A percentile compares a stretch with the other conserved stretches of the same genome.
Conservation (phyloP, 2,888 invertebrate species). For the Ctenicera cuprea region DNA sequence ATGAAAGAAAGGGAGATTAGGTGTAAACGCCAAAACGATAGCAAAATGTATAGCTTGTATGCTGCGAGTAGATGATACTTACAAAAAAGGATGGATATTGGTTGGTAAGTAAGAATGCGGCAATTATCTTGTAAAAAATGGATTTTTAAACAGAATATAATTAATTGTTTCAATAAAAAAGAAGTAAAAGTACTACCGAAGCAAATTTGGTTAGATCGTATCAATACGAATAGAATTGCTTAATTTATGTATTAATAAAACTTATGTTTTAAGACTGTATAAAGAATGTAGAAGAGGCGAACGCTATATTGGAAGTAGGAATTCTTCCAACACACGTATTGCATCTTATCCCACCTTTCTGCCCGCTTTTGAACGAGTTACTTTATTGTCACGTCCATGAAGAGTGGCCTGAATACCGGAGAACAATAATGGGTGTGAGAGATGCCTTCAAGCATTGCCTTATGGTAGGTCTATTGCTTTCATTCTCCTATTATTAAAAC, state of each 20-base stretch:
- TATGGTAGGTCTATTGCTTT: conserved; percentile 61
- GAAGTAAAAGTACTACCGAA: too few relatives aligned
- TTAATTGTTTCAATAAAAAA: too few relatives aligned
- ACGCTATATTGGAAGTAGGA: conserved; percentile 70
- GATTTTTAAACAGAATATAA: too few relatives aligned
- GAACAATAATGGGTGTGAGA: conserved; percentile 67
- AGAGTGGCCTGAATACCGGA: conserved; percentile 67
- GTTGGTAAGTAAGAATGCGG: conserved; percentile 63
- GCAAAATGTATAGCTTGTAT: conserved; percentile 65
- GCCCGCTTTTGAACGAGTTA: conserved; percentile 65
- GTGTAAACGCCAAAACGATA: conserved; percentile 10
- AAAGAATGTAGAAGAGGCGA: conserved; percentile 72
- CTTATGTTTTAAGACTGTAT: conserved; percentile 69
- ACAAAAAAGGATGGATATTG: conserved; percentile 69
- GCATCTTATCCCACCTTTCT: conserved; percentile 70
- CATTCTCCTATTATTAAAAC: conserved; percentile 7
- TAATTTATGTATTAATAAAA: neutral
- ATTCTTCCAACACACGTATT: conserved; percentile 75
- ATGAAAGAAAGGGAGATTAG: neutral
- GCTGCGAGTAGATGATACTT: conserved; percentile 66
- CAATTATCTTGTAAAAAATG: too few relatives aligned
- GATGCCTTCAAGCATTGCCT: conserved; percentile 68
- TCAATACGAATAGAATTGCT: too few relatives aligned
- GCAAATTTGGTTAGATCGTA: too few relatives aligned
- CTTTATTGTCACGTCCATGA: conserved; percentile 67